Conservation (phyloP, 2,797 vertebrate genomes). For the Lithobates sylvaticus region DNA sequence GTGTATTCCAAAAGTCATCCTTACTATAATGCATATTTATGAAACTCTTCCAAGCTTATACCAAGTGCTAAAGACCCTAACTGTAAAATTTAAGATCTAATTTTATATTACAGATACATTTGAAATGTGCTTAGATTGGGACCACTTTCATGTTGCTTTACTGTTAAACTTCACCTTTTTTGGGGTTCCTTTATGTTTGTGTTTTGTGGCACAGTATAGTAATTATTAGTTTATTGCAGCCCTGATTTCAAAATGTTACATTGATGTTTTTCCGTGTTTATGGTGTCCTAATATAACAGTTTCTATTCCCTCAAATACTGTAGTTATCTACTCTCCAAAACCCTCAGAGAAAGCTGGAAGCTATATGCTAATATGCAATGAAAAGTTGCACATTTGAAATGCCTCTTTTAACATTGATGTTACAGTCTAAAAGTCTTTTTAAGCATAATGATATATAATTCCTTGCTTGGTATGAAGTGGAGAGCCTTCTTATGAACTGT, state of each 20-base stretch:
- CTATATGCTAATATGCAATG: conserved; percentile 32
- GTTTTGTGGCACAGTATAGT: no score
- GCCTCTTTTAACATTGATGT: conserved; percentile 46
- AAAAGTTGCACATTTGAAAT: conserved; percentile 50
- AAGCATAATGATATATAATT: conserved; percentile 34
- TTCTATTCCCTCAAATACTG: conserved; percentile 13
- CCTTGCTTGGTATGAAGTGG: neutral
- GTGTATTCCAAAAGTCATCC: no score
- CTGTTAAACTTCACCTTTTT: no score
- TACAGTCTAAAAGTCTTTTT: conserved; percentile 27
- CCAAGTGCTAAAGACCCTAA: no score
- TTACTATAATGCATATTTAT: no score
- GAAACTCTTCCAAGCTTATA: no score
- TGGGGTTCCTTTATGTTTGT: no score
- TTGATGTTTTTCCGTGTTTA: neutral
- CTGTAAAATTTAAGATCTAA: no score
- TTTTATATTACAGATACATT: no score
- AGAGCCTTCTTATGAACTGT: conserved; percentile 16
- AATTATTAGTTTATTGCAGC: no score
- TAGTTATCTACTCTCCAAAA: conserved; percentile 26
- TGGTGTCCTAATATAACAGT: neutral
- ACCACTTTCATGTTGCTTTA: no score
- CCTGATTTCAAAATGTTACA: neutral
- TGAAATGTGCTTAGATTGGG: no score
- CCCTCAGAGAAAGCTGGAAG: conserved; percentile 32